Evolutionary conservation across 2,797 vertebrate genomes (phyloP), one percentile per base, ranked within the genome.

Genomic region (Paramormyrops hopkinsi): DNA sequence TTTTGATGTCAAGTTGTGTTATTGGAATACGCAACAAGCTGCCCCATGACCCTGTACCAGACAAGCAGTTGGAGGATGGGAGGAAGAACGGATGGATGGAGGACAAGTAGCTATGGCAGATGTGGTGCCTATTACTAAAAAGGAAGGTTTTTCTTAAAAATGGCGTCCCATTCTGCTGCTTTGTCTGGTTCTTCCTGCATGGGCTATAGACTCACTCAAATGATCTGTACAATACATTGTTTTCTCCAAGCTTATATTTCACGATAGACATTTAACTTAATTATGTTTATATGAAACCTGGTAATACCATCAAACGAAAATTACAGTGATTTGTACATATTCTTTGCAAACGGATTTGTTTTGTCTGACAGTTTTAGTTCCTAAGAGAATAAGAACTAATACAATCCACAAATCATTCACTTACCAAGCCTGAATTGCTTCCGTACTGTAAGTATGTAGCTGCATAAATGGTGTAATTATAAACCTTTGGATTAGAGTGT

Each of bases 1-100:
- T 83, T 44, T 19, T 50, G 46, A 29, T 85, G 82, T 51, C n/a
- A 50, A 85, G n/a, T 9, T 85, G 82, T 85, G 82, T 85, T 85
- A 51, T 50, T 85, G 82, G 41, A 46, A 46, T 82, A 82, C 7
- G 41, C 2, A 17, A n/a, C 19, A 82, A 82, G 41, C 37, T 44
- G 76, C 19, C 76, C 7, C 76, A n/a, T 82, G 41, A 44, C 17
- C 41, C 41, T 82, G 76, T 82, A 46, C 76, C 41, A 9, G 41
- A 29, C 29, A 85, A 85, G 51, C 51, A 56, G 51, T 41, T 56
- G 51, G 44, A 54, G 29, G 25, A 56, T 41, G 85, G 25, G 25
- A 86, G 44, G 79, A 44, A 33, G 17, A 83, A 48, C 7, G 44
- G 37, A 48, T 73, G 69, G 76, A 82, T 82, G 76, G 41, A 82